phyloP scores from a whole-genome alignment of 2,888 invertebrate species.

The Sphecodes monilicornis region DNA sequence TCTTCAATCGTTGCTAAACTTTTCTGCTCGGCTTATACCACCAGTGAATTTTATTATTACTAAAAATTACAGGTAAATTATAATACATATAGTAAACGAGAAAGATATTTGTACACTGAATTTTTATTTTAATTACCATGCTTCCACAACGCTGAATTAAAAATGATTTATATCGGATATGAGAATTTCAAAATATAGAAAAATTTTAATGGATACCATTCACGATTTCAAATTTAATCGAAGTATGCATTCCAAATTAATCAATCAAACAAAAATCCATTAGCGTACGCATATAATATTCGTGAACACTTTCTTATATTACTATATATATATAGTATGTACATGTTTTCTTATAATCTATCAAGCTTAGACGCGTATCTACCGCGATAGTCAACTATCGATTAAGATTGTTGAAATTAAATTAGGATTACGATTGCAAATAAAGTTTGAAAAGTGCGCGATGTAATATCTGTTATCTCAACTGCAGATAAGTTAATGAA shows the following conservation, averaged over 20 bases:
- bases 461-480: slow-evolving; percentile 6
- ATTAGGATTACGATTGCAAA: not conserved
- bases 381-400: not conserved
- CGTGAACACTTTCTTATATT: not conserved
- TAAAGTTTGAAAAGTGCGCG: not conserved
- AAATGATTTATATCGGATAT: too few relatives aligned
- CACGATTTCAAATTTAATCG: not conserved
- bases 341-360: not conserved
- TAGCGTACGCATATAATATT: not conserved
- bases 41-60: not conserved
- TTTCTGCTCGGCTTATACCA: not conserved
- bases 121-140: not conserved
- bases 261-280: not conserved
- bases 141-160: too few relatives aligned
- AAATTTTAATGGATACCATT: not conserved
- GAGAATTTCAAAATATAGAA: not conserved
- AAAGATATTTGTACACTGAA: not conserved
- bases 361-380: not conserved
- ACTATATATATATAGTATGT: too few relatives aligned
- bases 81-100: not conserved
- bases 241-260: not conserved
- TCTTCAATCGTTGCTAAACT: not conserved
- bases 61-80: not conserved
- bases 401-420: slow-evolving; percentile 3
- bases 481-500: slow-evolving; percentile 8